Conservation (phyloP, 2,113 vertebrate species). For the Lethenteron camtschaticum region DNA sequence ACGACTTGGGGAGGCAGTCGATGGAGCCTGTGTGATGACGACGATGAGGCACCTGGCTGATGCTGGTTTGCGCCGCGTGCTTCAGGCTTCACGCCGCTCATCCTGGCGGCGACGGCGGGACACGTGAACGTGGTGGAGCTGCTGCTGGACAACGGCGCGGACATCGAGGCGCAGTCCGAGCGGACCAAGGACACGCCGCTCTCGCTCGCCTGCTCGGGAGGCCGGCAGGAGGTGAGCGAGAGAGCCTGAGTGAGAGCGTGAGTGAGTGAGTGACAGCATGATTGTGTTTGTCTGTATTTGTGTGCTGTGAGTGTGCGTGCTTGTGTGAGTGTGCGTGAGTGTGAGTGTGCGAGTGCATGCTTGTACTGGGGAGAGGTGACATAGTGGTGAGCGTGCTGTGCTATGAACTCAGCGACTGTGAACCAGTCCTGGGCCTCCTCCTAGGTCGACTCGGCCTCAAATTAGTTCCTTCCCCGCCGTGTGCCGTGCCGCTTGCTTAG, state of each 20-base stretch:
- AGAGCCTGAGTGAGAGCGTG: background rate
- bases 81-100: slow-evolving; percentile 82
- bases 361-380: no score
- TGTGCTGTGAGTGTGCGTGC: no score
- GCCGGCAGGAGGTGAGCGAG: slow-evolving; percentile 62
- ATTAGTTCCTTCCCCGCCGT: no score
- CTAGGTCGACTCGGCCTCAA: no score
- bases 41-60: no score
- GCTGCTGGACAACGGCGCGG: slow-evolving; percentile 85
- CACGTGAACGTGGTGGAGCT: slow-evolving; percentile 94
- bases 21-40: no score
- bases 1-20: no score
- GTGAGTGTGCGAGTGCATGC: no score
- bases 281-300: background rate
- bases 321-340: no score
- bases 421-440: no score
- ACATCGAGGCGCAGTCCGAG: slow-evolving; percentile 94
- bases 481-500: slow-evolving; percentile 19
- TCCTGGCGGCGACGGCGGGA: slow-evolving; percentile 87
- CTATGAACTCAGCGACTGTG: no score
- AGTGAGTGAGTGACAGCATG: background rate
- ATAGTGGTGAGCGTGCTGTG: no score
- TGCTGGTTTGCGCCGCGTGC: background rate
- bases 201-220: slow-evolving; percentile 81
- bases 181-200: slow-evolving; percentile 96